Evolutionary conservation across 2,113 vertebrate genomes (phyloP), one percentile per base, ranked within the genome.

Genomic region (Chloroceryle aenea): DNA sequence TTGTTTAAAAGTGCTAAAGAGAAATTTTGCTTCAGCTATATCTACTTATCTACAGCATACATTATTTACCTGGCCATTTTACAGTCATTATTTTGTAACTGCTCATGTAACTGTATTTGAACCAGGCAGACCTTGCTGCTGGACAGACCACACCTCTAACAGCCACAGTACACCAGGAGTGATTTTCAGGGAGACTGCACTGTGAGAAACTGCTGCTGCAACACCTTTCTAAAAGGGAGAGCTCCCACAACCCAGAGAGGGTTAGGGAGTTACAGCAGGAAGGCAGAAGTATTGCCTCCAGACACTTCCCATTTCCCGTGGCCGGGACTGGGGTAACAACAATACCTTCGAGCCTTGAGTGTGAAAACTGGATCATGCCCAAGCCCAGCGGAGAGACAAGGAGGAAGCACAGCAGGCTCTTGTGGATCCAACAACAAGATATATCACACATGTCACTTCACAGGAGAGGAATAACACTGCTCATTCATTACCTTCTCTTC

Each of bases 401-500:
- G 76, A 95, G 75, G 56, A 92, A 85, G 27, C 12, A 52, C 45
- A 85, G 62, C 77, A 85, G 30, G 42, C 25, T 96, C 62, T 91
- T 45, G 12, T 36, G 55, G 20, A 36, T 29, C 78, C 7, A 10
- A 73, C 63, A 78, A 85, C n/a, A 81, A 87, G 59, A 68, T 43
- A 15, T 1, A 62, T 40, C 56, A 91, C 50, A 62, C 52, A 12
- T 25, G 20, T 91, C 92, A 92, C 58, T 90, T 72, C 25, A 77
- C 27, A 84, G 87, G 68, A 91, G 29, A 80, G 36, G 84, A 66
- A 78, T 43, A 89, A 76, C 52, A 67, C 50, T 40, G 85, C 82
- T 52, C 59, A 53, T 85, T 88, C 58, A 58, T 98, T 99, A 99
- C 99, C 99, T 99, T 99, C 97, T 99, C 99, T 95, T 99, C 99